Evolutionary conservation across 2,888 invertebrate genomes (phyloP).

Genomic region (Stegana nigrithorax): DNA sequence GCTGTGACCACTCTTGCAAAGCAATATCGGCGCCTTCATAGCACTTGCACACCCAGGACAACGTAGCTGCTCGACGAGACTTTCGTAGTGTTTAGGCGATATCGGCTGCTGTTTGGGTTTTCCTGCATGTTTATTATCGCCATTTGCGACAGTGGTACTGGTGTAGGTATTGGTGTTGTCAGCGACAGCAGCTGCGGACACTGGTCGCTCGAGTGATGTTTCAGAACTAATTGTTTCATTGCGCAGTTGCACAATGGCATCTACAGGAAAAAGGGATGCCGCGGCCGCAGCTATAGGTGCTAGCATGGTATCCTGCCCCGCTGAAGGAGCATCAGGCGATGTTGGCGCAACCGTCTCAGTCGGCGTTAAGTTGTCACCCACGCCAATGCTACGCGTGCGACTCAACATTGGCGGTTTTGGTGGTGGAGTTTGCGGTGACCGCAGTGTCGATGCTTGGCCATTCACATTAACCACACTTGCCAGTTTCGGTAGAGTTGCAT

Average conservation of each 20-base stretch:
- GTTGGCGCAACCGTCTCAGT: constrained; percentile 14
- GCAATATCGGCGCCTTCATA: constrained; percentile 64
- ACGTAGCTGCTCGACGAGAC: constrained; percentile 64
- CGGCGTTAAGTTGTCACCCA: constrained; percentile 47
- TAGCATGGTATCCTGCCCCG: neutral
- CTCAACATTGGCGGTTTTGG: constrained; percentile 64
- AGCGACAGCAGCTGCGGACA: constrained; percentile 1
- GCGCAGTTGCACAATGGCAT: neutral
- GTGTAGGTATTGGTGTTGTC: constrained; percentile 11
- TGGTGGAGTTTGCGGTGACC: constrained; percentile 55
- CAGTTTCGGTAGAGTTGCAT: constrained; percentile 48
- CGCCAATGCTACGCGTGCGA: constrained; percentile 58
- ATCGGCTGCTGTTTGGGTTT: constrained; percentile 33
- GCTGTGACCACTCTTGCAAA: constrained; percentile 66
- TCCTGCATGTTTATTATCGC: constrained; percentile 7
- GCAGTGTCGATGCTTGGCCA: constrained; percentile 35
- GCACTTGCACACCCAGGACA: constrained; percentile 68
- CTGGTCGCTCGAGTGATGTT: neutral
- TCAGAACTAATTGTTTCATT: neutral
- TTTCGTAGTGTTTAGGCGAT: constrained; percentile 63
- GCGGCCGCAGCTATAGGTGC: neutral
- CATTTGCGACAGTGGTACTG: constrained; percentile 21
- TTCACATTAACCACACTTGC: no score
- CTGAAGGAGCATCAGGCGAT: neutral
- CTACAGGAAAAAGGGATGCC: no score